Base-by-base conservation (phyloP, 2,113 vertebrate genomes). In the Motacilla alba region DNA sequence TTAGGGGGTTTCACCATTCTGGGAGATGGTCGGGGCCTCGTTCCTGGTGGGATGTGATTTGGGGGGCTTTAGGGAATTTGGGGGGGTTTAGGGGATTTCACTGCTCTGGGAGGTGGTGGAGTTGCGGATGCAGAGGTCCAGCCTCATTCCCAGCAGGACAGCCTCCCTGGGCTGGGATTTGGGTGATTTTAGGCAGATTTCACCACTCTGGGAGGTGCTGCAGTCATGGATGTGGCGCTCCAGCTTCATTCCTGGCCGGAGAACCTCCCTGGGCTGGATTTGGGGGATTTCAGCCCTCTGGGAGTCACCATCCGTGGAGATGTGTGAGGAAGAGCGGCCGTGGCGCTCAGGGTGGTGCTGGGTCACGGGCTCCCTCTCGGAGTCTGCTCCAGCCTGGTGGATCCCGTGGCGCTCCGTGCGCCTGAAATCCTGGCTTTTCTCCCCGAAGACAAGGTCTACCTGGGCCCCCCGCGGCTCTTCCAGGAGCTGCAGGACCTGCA, bases 401-500 rank as follows among this genome's bases (percentile, higher is more conserved):
- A 9, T 41, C 28, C 35, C 4, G 20, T 4, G 18, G 26, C 3
- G 15, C 43, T 33, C 35, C 44, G 0, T 2, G 56, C 2, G 11
- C 20, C 35, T 87, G 44, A 77, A 62, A 63, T n/a, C 37, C 30
- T 8, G 6, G 0, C 9, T 30, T 44, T 44, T 4, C 4, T 23
- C 58, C 58, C 46, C 8, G 0, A 35, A 81, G 99, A 98, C 82
- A 99, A 98, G 96, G 98, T 98, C 27, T 98, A 98, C 83, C 96
- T 99, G 94, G 99, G 99, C 8, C 99, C 99, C 4, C 99, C 99
- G 0, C 98, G 99, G 44, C 99, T 99, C 53, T 99, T 99, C 98
- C 99, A 99, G 97, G 99, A 99, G 94, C 99, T 99, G 44, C 99
- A 99, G 97, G 99, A 99, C 62, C 97, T 99, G 33, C 99, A 99